phyloP scores from a whole-genome alignment of 1,140 invertebrate species.

The Hypothenemus hampei region DNA sequence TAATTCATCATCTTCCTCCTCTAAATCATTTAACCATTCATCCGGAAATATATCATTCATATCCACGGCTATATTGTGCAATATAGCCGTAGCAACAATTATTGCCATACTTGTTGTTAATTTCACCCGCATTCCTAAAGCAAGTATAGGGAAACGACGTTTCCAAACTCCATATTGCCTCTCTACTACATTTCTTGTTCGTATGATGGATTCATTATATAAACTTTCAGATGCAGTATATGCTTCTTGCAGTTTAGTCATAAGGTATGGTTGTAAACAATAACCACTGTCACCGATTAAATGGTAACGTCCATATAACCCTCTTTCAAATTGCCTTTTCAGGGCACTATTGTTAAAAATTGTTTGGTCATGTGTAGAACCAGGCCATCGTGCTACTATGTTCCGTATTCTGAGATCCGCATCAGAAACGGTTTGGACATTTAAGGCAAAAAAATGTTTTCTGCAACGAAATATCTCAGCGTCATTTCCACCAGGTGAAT shows the following conservation, averaged over 20 bases:
- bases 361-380: constrained; percentile 37
- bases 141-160: constrained; percentile 35
- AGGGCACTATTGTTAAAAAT: neutral
- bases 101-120: constrained; percentile 29
- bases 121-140: constrained; percentile 30
- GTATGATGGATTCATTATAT: constrained; percentile 40
- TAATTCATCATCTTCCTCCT: no score
- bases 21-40: no score
- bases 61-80: constrained; percentile 6
- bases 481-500: constrained; percentile 30
- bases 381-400: constrained; percentile 40
- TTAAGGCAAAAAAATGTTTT: constrained; percentile 40
- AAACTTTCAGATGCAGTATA: neutral
- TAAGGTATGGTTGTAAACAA: neutral
- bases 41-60: no score
- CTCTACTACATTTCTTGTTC: constrained; percentile 41
- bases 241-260: neutral
- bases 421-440: constrained; percentile 41
- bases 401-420: constrained; percentile 32
- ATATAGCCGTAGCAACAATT: constrained; percentile 28
- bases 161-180: constrained; percentile 40
- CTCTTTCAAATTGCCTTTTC: neutral
- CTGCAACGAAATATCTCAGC: constrained; percentile 40
- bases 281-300: neutral
- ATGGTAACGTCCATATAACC: neutral